Base-by-base conservation (phyloP, 2,113 vertebrate genomes). In the Pterophyllum scalare region DNA sequence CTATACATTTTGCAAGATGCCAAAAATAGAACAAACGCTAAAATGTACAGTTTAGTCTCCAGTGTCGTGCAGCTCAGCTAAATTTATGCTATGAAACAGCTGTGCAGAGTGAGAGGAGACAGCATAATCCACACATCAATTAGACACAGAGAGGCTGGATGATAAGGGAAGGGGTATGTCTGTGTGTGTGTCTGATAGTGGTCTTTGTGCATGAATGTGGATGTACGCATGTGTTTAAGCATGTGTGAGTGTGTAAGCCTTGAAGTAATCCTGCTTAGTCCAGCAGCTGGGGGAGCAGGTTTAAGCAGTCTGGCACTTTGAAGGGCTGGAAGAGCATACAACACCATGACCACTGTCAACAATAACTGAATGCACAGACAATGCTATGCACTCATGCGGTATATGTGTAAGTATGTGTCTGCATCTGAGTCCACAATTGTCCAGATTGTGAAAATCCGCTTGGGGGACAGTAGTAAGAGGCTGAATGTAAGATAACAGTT, bases 261-360 rank as follows among this genome's bases (percentile, higher is more conserved):
- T 5, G 28, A 75, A 75, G 85, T 95, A 93, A 95, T 94, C 93
- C 93, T 61, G 80, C 88, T 92, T 90, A 89, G 91, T 83, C 87
- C 83, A 89, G 85, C 82, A 85, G 89, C 91, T 89, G 91, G 59
- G 83, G 81, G 52, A 81, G 85, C 81, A 80, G 83, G 75, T 89
- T 88, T 84, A 83, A 83, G 78, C 86, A 80, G 65, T 91, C 77
- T 67, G 74, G 81, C 84, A 88, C 81, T 83, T 84, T 75, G 81
- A 78, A 58, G 77, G 74, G 57, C 67, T 76, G 86, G 65, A 31
- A 75, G 67, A 81, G 19, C 79, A 77, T 89, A 86, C 79, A 83
- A 83, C 43, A 49, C 52, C 20, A 61, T 26, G 64, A 84, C 79
- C 12, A 74, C 61, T 79, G 60, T 87, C 28, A 62, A 89, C 82